These are phyloP conservation scores for Magallana ariakensis DNA, from an alignment of 1,140 invertebrate species.

Conservation along the genomic window DNA sequence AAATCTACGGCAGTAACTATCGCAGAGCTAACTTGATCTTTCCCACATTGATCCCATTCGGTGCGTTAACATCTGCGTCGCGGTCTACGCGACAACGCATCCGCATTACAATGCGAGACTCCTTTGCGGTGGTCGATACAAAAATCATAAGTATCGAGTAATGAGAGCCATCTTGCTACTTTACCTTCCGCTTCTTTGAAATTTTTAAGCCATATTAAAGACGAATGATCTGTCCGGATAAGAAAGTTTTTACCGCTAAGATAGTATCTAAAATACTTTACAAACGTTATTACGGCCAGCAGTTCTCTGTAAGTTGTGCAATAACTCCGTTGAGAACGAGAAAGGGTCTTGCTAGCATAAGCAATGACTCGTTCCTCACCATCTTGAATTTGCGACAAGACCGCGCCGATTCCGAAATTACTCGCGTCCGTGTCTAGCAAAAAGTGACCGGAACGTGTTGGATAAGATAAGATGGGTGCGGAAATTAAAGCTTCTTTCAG, in stretches of 20 bases:
- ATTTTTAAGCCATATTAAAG: slow-evolving; percentile 62
- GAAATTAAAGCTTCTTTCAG: slow-evolving; percentile 47
- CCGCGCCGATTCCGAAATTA: slow-evolving; percentile 64
- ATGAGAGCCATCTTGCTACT: slow-evolving; percentile 66
- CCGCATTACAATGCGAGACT: not conserved
- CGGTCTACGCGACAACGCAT: slow-evolving; percentile 17
- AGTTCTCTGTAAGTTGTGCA: slow-evolving; percentile 64
- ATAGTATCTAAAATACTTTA: slow-evolving; percentile 61
- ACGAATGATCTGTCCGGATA: slow-evolving; percentile 63
- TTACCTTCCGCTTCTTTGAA: slow-evolving; percentile 61
- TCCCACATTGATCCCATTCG: no score
- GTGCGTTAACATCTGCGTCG: slow-evolving; percentile 25
- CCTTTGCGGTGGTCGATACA: slow-evolving; percentile 6
- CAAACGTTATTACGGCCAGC: slow-evolving; percentile 52
- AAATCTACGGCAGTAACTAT: not conserved
- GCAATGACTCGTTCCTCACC: slow-evolving; percentile 58
- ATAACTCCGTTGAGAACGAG: slow-evolving; percentile 78
- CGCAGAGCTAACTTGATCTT: not conserved
- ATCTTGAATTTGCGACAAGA: slow-evolving; percentile 67
- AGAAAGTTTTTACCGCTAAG: slow-evolving; percentile 61
- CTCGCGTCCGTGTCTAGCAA: slow-evolving; percentile 62
- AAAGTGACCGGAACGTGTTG: slow-evolving; percentile 11
- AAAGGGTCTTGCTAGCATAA: slow-evolving; percentile 55
- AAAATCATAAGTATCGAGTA: slow-evolving; percentile 51
- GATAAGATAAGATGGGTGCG: slow-evolving; percentile 31